These are phyloP conservation scores for Chloroclystis v-ata DNA, from an alignment of 2,888 invertebrate species.

Conservation along the genomic window DNA sequence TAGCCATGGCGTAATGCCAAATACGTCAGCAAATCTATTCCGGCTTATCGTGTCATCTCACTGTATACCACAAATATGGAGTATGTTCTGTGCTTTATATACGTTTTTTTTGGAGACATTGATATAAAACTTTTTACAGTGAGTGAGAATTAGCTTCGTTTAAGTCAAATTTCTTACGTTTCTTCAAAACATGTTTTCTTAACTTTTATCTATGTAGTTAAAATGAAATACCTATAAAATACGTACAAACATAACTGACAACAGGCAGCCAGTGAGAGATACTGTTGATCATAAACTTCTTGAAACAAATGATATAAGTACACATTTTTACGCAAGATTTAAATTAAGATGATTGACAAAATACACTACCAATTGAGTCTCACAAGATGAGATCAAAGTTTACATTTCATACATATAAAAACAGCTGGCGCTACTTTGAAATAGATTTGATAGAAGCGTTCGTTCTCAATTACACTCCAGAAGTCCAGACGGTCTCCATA, in stretches of 20 bases:
- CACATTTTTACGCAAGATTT: too few species aligned
- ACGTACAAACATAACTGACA: too few species aligned
- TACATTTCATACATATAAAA: not conserved
- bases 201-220: too few species aligned
- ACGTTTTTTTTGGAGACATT: constrained; percentile 17
- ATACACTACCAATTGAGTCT: too few species aligned
- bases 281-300: too few species aligned
- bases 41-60: not conserved
- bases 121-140: constrained; percentile 5
- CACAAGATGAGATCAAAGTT: constrained; percentile 5
- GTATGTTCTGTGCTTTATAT: not conserved
- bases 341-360: too few species aligned
- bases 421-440: constrained; percentile 14
- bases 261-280: too few species aligned
- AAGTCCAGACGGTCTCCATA: constrained; percentile 41
- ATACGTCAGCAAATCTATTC: constrained; percentile 2
- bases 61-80: not conserved
- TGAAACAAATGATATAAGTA: too few species aligned
- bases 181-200: too few species aligned
- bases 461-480: constrained; percentile 24
- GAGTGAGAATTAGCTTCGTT: too few species aligned
- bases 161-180: too few species aligned
- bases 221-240: too few species aligned
- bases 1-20: not conserved
- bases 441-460: constrained; percentile 19